These are phyloP conservation scores for Batillaria attramentaria DNA, from an alignment of 1,140 invertebrate species.

Conservation along the genomic window DNA sequence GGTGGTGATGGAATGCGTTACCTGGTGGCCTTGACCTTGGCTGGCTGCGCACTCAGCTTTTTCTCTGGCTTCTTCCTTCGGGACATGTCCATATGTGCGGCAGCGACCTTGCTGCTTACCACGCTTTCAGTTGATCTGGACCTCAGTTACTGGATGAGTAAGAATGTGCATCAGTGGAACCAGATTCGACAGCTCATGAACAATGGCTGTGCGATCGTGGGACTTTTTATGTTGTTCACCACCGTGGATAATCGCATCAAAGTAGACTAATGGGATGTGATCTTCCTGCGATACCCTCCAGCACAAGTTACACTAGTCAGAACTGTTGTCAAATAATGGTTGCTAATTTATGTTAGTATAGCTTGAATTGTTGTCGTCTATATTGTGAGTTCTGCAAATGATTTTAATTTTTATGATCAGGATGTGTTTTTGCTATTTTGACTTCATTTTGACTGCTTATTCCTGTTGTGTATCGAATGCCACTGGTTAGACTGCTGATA, in stretches of 20 bases:
- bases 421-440: too few relatives aligned
- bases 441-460: too few relatives aligned
- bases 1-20: constrained; percentile 56
- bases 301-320: not conserved
- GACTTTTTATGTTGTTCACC: constrained; percentile 17
- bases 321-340: not conserved
- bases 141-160: constrained; percentile 50
- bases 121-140: constrained; percentile 51
- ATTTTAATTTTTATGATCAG: too few relatives aligned
- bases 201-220: constrained; percentile 45
- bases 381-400: too few relatives aligned
- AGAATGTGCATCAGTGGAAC: constrained; percentile 54
- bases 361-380: too few relatives aligned
- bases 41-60: constrained; percentile 56
- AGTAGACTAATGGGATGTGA: not conserved
- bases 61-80: constrained; percentile 58
- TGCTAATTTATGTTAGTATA: too few relatives aligned
- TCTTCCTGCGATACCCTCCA: not conserved
- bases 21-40: constrained; percentile 47
- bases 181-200: constrained; percentile 51
- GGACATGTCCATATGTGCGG: constrained; percentile 51
- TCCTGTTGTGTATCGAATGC: too few relatives aligned
- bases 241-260: constrained; percentile 9
- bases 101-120: constrained; percentile 39
- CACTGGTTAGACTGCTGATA: too few relatives aligned